A percentile compares a stretch with the other conserved stretches of the same genome.
phyloP scores from a whole-genome alignment of 2,888 invertebrate species.

The Oxyscelio sp. region DNA sequence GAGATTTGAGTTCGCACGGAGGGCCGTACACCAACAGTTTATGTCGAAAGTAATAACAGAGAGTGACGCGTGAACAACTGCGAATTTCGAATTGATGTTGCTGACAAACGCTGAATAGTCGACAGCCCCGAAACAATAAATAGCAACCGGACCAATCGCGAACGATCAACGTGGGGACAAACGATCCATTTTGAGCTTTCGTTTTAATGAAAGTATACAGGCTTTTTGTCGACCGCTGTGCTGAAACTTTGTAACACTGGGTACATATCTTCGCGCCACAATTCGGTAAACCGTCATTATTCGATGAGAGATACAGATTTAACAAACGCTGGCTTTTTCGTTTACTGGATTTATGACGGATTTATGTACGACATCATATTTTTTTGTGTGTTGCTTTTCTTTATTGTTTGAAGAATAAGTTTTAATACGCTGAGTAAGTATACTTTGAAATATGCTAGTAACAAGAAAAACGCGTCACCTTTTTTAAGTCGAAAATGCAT shows the following conservation, averaged over 20 bases:
- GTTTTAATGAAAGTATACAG: conserved; percentile 58
- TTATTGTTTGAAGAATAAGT: too few species aligned
- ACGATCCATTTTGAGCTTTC: conserved; percentile 37
- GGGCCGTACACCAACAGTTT: conserved; percentile 60
- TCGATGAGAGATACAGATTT: too few species aligned
- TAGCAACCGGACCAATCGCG: conserved; percentile 50
- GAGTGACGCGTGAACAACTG: conserved; percentile 61
- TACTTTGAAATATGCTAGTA: too few species aligned
- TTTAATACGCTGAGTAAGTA: too few species aligned
- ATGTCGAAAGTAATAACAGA: conserved; percentile 67
- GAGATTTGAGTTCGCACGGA: conserved; percentile 37
- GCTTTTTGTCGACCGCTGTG: conserved; percentile 33
- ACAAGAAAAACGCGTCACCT: too few species aligned
- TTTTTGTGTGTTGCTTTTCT: too few species aligned
- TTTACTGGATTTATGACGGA: too few species aligned
- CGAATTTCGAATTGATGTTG: conserved; percentile 65
- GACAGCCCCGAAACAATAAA: conserved; percentile 51
- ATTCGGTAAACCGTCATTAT: too few species aligned
- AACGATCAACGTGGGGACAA: conserved; percentile 19
- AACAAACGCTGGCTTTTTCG: too few species aligned
- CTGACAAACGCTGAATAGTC: conserved; percentile 59
- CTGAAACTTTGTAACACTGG: conserved; percentile 29
- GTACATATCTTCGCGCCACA: conserved; percentile 31
- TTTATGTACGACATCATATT: too few species aligned
- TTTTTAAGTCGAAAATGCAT: too few species aligned